Evolutionary conservation across 2,113 vertebrate genomes (phyloP).

Genomic region (Halcyon malimbica): DNA sequence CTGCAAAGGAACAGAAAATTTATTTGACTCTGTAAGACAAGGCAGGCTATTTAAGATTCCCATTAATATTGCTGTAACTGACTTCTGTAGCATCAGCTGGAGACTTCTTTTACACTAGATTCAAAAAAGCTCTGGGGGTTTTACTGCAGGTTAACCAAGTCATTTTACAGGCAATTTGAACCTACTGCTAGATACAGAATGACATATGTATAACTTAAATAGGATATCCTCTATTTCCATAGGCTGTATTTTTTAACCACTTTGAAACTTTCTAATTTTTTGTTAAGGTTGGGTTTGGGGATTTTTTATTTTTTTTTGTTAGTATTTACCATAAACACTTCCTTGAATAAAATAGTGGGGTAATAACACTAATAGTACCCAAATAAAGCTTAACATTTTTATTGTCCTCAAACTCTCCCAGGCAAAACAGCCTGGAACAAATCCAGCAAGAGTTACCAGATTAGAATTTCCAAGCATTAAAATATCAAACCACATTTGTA

Average conservation of each 20-base stretch:
- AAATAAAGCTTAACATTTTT: background rate
- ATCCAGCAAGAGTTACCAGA: background rate
- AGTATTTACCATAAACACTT: background rate
- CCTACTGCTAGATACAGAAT: background rate
- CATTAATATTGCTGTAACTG: background rate
- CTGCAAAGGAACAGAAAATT: background rate
- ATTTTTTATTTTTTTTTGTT: background rate
- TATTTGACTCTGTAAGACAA: background rate
- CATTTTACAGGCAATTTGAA: background rate
- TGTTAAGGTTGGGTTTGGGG: background rate
- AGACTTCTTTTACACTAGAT: background rate
- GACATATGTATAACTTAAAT: background rate
- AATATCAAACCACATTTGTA: background rate
- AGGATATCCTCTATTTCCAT: background rate
- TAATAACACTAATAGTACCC: background rate
- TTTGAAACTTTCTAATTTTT: background rate
- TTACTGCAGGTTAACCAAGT: slow-evolving; percentile 8
- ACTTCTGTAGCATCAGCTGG: background rate
- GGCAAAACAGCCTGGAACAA: background rate
- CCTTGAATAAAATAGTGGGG: background rate
- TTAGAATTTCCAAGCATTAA: background rate
- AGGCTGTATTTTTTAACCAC: background rate
- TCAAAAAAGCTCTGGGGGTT: background rate
- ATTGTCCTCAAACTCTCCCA: background rate
- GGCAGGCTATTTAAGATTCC: background rate